A percentile compares a stretch with the other conserved stretches of the same genome.
Evolutionary conservation across 2,113 vertebrate species (phyloP).

Genomic region (Myrmecophaga tridactyla): DNA sequence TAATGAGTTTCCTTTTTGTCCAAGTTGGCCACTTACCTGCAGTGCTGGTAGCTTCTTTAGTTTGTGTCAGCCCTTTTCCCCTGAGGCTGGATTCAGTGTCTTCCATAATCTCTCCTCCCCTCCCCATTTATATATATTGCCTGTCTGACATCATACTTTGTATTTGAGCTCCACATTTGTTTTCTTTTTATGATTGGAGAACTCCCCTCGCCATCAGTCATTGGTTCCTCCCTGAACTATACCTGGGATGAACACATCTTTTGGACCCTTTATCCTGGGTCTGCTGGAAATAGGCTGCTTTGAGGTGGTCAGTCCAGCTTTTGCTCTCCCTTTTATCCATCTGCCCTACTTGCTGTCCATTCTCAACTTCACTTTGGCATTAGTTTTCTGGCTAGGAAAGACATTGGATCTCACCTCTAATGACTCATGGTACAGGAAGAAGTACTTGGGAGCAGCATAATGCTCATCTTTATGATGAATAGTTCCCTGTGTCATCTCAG

Average conservation of each 20-base stretch:
- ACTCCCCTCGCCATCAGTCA: too few species aligned
- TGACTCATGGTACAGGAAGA: neutral
- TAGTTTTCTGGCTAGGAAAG: too few species aligned
- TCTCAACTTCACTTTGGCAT: neutral
- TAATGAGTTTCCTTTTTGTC: neutral
- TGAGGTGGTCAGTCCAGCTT: neutral
- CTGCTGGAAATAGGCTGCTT: rapidly evolving
- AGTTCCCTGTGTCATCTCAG: neutral
- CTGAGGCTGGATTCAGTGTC: neutral
- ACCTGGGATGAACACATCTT: neutral
- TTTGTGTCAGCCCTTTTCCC: neutral
- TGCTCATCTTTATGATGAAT: too few species aligned
- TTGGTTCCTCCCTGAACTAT: neutral
- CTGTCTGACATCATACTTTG: neutral
- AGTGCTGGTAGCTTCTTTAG: neutral
- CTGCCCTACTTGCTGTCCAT: neutral
- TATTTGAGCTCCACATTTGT: neutral
- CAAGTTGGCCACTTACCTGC: neutral
- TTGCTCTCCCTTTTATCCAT: neutral
- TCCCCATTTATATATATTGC: neutral
- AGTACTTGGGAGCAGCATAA: neutral
- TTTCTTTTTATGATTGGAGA: neutral
- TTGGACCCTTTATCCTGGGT: too few species aligned
- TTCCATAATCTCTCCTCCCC: neutral
- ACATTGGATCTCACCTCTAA: neutral